These are phyloP conservation scores for Hylyphantes graminicola DNA, from an alignment of 1,140 invertebrate species.

Conservation along the genomic window DNA sequence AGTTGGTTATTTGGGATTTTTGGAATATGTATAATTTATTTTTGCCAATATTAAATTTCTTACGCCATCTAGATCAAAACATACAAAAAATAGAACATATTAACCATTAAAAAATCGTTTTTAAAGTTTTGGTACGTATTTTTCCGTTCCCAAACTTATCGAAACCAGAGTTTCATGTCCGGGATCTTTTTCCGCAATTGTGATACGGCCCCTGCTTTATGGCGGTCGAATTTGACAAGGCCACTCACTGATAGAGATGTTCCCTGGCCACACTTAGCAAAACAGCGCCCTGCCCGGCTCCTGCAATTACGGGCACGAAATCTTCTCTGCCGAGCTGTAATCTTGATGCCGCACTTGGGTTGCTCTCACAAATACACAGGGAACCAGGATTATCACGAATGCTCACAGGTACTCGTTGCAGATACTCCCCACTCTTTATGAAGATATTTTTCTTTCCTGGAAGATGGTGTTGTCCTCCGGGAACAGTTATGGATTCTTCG, in stretches of 20 bases:
- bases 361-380: constrained; percentile 26
- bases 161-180: too few relatives aligned
- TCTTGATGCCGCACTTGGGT: constrained; percentile 48
- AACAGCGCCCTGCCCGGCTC: constrained; percentile 45
- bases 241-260: constrained; percentile 58
- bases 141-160: too few relatives aligned
- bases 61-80: too few relatives aligned
- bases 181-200: neutral
- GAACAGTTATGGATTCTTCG: too few relatives aligned
- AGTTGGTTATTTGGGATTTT: too few relatives aligned
- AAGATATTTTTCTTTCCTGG: too few relatives aligned
- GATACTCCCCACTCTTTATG: neutral
- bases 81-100: too few relatives aligned
- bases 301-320: constrained; percentile 52
- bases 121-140: too few relatives aligned
- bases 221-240: constrained; percentile 50
- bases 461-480: too few relatives aligned
- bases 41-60: too few relatives aligned
- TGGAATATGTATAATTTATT: too few relatives aligned
- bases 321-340: constrained; percentile 35
- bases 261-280: constrained; percentile 47
- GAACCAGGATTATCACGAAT: constrained; percentile 37
- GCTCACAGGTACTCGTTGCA: constrained; percentile 38
- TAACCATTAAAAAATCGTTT: too few relatives aligned
- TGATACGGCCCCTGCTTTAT: constrained; percentile 19